Conservation (phyloP, 2,888 invertebrate genomes). For the Saturnia pavonia region DNA sequence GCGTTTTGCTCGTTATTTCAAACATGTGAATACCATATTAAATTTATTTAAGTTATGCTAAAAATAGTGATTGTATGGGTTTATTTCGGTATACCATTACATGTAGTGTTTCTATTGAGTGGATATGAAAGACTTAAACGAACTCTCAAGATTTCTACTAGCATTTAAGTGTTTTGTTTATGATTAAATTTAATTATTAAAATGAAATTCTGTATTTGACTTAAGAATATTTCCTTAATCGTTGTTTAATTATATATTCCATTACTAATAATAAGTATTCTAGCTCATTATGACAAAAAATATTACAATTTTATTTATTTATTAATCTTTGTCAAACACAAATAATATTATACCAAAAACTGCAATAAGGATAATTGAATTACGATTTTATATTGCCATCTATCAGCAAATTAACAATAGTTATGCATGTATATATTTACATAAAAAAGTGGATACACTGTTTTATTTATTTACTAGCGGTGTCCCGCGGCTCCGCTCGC, state of each 20-base stretch:
- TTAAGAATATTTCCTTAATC: not conserved
- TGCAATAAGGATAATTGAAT: not conserved
- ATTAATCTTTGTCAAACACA: not conserved
- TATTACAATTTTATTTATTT: not conserved
- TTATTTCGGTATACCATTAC: conserved; percentile 29
- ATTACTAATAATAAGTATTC: not conserved
- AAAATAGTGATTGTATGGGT: conserved; percentile 39
- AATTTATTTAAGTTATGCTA: conserved; percentile 46
- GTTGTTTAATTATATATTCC: not conserved
- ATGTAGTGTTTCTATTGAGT: conserved; percentile 32
- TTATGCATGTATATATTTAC: not conserved
- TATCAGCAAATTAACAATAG: not conserved
- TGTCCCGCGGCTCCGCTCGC: too few species aligned
- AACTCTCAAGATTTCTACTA: conserved; percentile 24
- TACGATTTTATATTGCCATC: not conserved
- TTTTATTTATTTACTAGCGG: too few species aligned
- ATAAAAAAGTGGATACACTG: not conserved
- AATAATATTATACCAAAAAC: not conserved
- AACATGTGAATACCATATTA: conserved; percentile 55
- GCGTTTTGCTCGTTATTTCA: conserved; percentile 56
- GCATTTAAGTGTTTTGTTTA: not conserved
- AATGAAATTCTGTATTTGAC: not conserved
- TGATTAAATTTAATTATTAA: not conserved
- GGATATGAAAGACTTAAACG: conserved; percentile 52
- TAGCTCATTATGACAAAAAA: not conserved